Conservation (phyloP, 2,888 invertebrate genomes). For the Cephus runcator region DNA sequence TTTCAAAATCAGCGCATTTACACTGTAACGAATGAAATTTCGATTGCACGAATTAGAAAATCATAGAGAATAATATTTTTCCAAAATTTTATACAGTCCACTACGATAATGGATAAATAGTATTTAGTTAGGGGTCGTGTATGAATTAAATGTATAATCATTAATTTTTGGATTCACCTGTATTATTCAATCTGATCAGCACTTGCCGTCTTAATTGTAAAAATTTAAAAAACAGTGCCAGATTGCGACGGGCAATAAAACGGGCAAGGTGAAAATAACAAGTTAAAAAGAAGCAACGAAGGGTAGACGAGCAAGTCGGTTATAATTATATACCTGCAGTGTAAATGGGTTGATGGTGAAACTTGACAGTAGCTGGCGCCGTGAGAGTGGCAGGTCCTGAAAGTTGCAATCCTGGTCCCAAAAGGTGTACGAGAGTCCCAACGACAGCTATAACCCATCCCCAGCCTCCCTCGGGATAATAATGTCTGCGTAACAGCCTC, state of each 20-base stretch:
- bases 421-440: conserved; percentile 72
- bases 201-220: background rate
- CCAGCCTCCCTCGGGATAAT: conserved; percentile 90
- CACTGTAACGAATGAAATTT: background rate
- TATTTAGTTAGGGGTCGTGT: too few relatives aligned
- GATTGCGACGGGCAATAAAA: background rate
- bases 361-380: conserved; percentile 48
- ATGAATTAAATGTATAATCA: too few relatives aligned
- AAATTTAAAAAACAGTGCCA: background rate
- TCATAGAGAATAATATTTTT: background rate
- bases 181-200: background rate
- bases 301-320: background rate
- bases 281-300: background rate
- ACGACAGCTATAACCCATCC: conserved; percentile 83
- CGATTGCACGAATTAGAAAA: background rate
- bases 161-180: background rate
- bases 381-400: conserved; percentile 62
- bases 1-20: background rate
- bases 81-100: background rate
- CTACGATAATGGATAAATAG: too few relatives aligned
- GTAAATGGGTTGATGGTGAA: conserved; percentile 49
- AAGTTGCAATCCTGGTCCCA: conserved; percentile 81
- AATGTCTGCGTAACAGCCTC: conserved; percentile 76
- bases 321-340: conserved; percentile 43
- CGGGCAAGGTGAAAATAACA: background rate